These are phyloP conservation scores for Acromyrmex heyeri DNA, from an alignment of 1,140 invertebrate genomes.

Conservation along the genomic window DNA sequence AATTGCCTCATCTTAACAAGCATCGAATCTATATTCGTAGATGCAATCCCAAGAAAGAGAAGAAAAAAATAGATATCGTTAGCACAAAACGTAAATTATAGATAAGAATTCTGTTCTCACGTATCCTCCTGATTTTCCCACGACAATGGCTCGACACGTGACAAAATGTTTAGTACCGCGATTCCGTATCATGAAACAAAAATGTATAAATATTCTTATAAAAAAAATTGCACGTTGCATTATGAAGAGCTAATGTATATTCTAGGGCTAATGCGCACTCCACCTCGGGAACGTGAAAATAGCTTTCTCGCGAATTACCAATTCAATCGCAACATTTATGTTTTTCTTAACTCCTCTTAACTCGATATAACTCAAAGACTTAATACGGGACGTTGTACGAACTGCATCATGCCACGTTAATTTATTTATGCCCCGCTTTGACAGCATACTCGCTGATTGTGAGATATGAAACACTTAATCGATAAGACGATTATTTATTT, in stretches of 20 bases:
- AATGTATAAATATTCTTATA: conserved; percentile 25
- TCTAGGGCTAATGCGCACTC: conserved; percentile 31
- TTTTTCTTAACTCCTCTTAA: conserved; percentile 16
- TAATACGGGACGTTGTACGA: background rate
- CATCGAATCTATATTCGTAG: conserved; percentile 6
- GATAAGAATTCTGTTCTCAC: conserved; percentile 8
- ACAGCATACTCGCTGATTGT: background rate
- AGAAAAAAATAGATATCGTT: background rate
- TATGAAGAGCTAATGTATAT: conserved; percentile 52
- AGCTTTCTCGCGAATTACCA: conserved; percentile 66
- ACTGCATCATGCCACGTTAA: conserved; percentile 12
- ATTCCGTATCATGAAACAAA: conserved; percentile 45
- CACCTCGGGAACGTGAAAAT: conserved; percentile 28
- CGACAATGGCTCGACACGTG: conserved; percentile 4
- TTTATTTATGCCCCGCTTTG: conserved; percentile 38
- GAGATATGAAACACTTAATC: conserved; percentile 37
- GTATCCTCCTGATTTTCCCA: conserved; percentile 29
- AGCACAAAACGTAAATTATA: conserved; percentile 1
- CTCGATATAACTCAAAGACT: background rate
- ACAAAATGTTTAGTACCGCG: conserved; percentile 37
- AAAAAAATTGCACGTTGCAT: conserved; percentile 47
- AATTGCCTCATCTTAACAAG: too few relatives aligned
- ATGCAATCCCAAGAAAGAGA: background rate
- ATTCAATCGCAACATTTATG: conserved; percentile 55
- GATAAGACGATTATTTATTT: conserved; percentile 12